Evolutionary conservation across 2,888 invertebrate genomes (phyloP), one percentile per base, ranked within the genome.

Genomic region (Drosophila fungiperda): DNA sequence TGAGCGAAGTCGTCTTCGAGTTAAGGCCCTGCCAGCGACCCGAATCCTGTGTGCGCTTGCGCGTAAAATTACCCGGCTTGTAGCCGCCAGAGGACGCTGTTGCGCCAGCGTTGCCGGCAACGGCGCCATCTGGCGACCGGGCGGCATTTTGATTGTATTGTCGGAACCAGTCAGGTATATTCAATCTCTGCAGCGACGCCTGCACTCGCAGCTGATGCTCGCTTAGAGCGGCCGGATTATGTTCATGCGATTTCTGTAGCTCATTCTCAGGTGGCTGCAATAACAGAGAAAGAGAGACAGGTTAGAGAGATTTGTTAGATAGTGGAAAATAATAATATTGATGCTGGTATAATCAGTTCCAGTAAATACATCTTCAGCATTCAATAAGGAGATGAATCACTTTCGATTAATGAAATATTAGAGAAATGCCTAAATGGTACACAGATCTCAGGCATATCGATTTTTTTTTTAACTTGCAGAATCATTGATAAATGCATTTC

Each of bases 161-260:
- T 70, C 96, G 96, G 94, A 96, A 98, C 99, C 99, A 99, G 93
- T 98, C 98, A 73, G 99, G 99, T 78, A 99, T 96, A 94, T 98
- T 97, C 87, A 99, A 96, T 92, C 97, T 97, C 94, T 98, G 98
- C 91, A 99, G 94, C 61, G 98, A 98, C 87, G 98, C 96, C 93
- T 98, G 97, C 75, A 99, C 97, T 83, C 98, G 95, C 81, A 98
- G 94, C 94, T 99, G 98, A 94, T 98, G 98, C 94, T 98, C 98
- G 76, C 98, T 98, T 92, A 98, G 96, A 74, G 94, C 94, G 82
- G 95, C 95, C 92, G 96, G 96, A 89, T 92, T 93, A 73, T 92
- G 90, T 76, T 93, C 93, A 76, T 93, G 93, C 60, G 93, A 93
- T 94, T 97, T 97, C 94, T 97, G 97, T 92, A 98, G 95, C 93